Evolutionary conservation across 2,113 vertebrate genomes (phyloP).

Genomic region (Aphyosemion australe): DNA sequence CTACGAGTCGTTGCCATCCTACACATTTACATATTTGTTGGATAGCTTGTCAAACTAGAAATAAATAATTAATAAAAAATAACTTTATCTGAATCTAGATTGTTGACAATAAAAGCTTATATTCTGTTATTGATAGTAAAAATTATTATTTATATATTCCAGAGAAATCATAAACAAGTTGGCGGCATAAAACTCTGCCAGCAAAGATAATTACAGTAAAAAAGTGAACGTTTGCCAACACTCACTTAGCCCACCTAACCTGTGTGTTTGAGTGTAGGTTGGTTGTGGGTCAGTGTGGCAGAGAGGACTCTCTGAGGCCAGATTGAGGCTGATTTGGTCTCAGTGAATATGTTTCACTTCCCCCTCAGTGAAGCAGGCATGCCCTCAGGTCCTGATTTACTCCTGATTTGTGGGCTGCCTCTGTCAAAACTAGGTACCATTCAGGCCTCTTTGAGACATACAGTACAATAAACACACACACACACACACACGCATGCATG

Average conservation of each 20-base stretch:
- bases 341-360: slow-evolving; percentile 77
- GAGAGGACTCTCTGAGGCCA: slow-evolving; percentile 57
- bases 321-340: slow-evolving; percentile 74
- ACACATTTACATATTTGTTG: too few species aligned
- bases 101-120: too few species aligned
- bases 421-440: slow-evolving; percentile 71
- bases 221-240: neutral
- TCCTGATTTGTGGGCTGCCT: slow-evolving; percentile 74
- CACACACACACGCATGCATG: slow-evolving; percentile 12
- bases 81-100: too few species aligned
- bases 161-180: too few species aligned
- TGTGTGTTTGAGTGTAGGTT: slow-evolving; percentile 42
- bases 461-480: slow-evolving; percentile 32
- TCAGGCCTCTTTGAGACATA: slow-evolving; percentile 55
- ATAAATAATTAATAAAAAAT: too few species aligned
- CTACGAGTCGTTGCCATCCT: too few species aligned
- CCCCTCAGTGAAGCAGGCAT: slow-evolving; percentile 72
- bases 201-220: neutral
- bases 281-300: slow-evolving; percentile 53
- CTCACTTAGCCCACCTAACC: slow-evolving; percentile 23
- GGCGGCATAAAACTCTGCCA: neutral
- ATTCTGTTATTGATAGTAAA: too few species aligned
- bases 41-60: too few species aligned
- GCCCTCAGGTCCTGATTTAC: slow-evolving; percentile 75
- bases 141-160: too few species aligned